Base-by-base conservation (phyloP, 1,140 invertebrate species). In the Drepana arcuata region DNA sequence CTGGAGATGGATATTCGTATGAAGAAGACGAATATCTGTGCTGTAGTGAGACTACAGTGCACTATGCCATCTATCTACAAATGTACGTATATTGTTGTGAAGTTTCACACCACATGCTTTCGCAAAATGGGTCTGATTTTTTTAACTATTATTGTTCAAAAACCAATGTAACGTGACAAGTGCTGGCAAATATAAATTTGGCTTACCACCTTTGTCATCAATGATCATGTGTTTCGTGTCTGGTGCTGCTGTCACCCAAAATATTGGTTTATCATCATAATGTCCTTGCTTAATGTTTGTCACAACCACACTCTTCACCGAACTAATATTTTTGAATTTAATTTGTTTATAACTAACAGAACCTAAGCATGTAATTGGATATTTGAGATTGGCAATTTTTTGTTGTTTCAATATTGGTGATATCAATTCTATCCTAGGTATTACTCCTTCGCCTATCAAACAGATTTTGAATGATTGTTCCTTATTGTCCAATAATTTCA, bases 401-500 rank as follows among this genome's bases (percentile, higher is more conserved):
- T 74, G 50, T 14, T 62, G 57, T 32, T 37, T 60, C 9, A 64
- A 29, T 21, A 24, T 29, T 1, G 77, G 77, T 10, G 41, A 43
- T 13, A 77, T 27, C 34, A 81, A 35, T 26, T 39, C 16, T 35
- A 81, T 67, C 30, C 77, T 58, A 7, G 77, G 77, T 49, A 81
- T 79, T 1, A 66, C 64, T 6, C 77, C 77, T 62, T 74, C 66
- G 4, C 77, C 77, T 3, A 75, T 71, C 0, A 81, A 36, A 34
- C 73, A 79, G 32, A 81, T 61, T 48, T 66, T 70, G 38, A 68
- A 81, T n/a, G 65, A 67, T 41, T 81, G 54, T 30, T 69, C 62
- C 44, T 79, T 60, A 33, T 68, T 75, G 23, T 77, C 62, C 2
- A 73, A 40, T 25, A 68, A 43, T 38, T 77, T 81, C 11, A 81